Percentiles rank a stretch among this genome's conserved stretches.
These are phyloP conservation scores for Hemibagrus guttatus DNA, from an alignment of 2,797 vertebrate genomes.

Conservation along the genomic window DNA sequence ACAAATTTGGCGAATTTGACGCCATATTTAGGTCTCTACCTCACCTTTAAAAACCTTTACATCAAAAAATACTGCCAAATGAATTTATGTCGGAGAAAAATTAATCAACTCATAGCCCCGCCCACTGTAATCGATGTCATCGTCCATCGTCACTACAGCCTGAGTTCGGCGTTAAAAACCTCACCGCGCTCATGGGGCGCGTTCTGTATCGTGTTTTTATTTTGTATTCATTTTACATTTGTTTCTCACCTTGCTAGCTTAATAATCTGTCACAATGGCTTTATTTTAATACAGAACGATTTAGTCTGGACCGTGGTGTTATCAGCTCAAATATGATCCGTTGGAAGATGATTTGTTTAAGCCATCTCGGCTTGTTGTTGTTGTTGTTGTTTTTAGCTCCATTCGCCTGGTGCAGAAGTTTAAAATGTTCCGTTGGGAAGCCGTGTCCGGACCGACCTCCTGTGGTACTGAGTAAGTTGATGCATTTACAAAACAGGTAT, in stretches of 20 bases:
- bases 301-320: background rate
- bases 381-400: slow-evolving; percentile 51
- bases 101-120: slow-evolving; percentile 22
- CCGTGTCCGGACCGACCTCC: slow-evolving; percentile 66
- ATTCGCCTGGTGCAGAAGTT: slow-evolving; percentile 51
- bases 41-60: background rate
- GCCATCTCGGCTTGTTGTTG: slow-evolving; percentile 42
- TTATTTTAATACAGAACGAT: background rate
- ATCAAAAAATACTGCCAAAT: background rate
- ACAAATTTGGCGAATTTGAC: background rate
- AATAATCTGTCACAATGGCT: background rate
- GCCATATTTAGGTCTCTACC: background rate
- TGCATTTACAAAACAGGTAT: background rate
- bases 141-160: slow-evolving; percentile 5
- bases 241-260: background rate
- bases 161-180: slow-evolving; percentile 45
- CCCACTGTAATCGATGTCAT: slow-evolving; percentile 32
- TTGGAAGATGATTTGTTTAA: slow-evolving; percentile 48
- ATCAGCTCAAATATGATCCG: slow-evolving; percentile 29
- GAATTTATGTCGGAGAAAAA: background rate
- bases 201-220: background rate
- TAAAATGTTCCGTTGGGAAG: slow-evolving; percentile 55
- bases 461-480: slow-evolving; percentile 77
- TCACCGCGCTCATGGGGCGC: background rate
- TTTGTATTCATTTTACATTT: background rate